Evolutionary conservation across 2,113 vertebrate species (phyloP).

Genomic region (Erythrocercus mccallii): DNA sequence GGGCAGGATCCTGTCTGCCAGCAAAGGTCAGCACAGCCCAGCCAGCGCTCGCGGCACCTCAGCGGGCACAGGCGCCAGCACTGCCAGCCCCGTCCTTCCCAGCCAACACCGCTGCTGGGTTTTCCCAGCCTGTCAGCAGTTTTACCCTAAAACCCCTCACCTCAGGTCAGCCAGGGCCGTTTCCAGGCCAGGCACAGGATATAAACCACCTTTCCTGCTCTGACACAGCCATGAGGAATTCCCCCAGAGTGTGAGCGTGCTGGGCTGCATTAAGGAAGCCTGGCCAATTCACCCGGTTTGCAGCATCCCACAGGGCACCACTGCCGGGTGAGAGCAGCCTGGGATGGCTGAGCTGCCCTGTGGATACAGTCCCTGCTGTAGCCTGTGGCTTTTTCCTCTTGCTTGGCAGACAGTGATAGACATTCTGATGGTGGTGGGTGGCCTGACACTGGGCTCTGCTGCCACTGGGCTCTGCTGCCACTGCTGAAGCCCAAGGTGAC

Average conservation of each 20-base stretch:
- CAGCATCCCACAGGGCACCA: background rate
- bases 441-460: background rate
- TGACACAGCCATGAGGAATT: slow-evolving; percentile 45
- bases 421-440: background rate
- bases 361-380: rapidly evolving
- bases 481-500: background rate
- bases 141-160: background rate
- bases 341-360: rapidly evolving
- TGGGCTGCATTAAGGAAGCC: slow-evolving; percentile 33
- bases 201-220: slow-evolving; percentile 70
- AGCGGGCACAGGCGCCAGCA: background rate
- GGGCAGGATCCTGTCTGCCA: background rate
- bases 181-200: slow-evolving; percentile 45
- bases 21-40: background rate
- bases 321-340: background rate
- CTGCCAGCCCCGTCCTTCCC: background rate
- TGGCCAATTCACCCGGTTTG: rapidly evolving
- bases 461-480: background rate
- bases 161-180: background rate
- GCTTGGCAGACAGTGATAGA: rapidly evolving
- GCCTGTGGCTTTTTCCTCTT: background rate
- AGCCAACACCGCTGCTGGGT: rapidly evolving
- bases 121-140: background rate
- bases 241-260: background rate
- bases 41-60: rapidly evolving